Evolutionary conservation across 2,797 vertebrate genomes (phyloP).

Genomic region (Toxotes lorentzi): DNA sequence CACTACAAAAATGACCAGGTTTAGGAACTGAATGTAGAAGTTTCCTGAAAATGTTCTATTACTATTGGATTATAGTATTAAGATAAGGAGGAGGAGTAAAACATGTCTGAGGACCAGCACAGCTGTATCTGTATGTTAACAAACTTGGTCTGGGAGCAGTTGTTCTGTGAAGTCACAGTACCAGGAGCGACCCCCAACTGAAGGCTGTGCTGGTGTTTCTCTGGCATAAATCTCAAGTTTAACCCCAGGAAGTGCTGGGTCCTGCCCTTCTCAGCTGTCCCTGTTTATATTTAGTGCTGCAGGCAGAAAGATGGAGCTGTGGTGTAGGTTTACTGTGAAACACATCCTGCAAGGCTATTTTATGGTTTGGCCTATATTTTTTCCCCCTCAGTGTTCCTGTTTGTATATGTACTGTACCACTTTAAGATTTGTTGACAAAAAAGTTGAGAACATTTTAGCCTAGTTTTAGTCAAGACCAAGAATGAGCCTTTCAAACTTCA

Average conservation of each 20-base stretch:
- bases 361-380: slow-evolving; percentile 32
- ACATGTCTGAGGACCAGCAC: slow-evolving; percentile 7
- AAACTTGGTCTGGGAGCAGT: slow-evolving; percentile 41
- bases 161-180: slow-evolving; percentile 64
- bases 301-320: slow-evolving; percentile 61
- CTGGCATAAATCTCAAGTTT: slow-evolving; percentile 75
- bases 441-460: too few species aligned
- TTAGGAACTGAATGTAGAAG: too few species aligned
- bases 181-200: slow-evolving; percentile 65
- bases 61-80: background rate
- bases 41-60: background rate
- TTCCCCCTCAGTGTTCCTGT: slow-evolving; percentile 13
- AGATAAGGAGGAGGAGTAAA: background rate
- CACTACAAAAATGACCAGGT: too few species aligned
- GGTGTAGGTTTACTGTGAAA: slow-evolving; percentile 71
- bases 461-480: too few species aligned
- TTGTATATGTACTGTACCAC: slow-evolving; percentile 30
- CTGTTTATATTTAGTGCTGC: slow-evolving; percentile 82
- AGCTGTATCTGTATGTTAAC: slow-evolving; percentile 40
- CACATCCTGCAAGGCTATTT: slow-evolving; percentile 59
- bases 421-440: too few species aligned
- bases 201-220: slow-evolving; percentile 69
- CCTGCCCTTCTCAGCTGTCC: slow-evolving; percentile 79
- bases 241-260: slow-evolving; percentile 66
- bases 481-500: too few species aligned